Percentiles rank a stretch among this genome's conserved stretches.
phyloP scores from a whole-genome alignment of 2,113 vertebrate genomes.

The Dasyornis broadbenti region DNA sequence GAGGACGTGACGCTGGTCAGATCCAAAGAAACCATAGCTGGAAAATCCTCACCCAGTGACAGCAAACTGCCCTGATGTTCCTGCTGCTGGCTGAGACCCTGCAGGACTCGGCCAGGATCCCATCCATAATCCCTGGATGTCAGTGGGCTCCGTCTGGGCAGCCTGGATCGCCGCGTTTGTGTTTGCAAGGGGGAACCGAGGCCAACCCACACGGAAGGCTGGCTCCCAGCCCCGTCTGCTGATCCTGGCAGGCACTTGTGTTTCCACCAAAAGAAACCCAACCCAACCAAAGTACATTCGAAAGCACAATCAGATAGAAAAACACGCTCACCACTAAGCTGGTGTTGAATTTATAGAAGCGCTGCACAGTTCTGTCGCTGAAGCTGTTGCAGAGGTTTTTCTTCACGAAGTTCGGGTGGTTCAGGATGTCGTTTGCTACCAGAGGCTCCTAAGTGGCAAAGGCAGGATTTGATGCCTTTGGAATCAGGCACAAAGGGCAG shows the following conservation, averaged over 20 bases:
- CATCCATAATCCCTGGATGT: neutral
- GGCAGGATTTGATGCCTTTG: neutral
- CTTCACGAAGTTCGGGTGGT: slow-evolving; percentile 98
- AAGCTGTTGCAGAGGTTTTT: slow-evolving; percentile 99
- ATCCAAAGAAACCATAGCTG: neutral
- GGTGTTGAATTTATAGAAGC: slow-evolving; percentile 98
- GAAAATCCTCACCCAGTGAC: neutral
- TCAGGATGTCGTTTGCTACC: slow-evolving; percentile 97
- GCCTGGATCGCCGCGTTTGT: neutral
- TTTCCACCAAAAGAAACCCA: neutral
- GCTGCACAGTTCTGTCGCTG: slow-evolving; percentile 95
- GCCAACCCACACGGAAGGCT: neutral
- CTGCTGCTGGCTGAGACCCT: neutral
- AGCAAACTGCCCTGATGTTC: neutral
- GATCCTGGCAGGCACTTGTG: neutral
- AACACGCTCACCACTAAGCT: slow-evolving; percentile 84
- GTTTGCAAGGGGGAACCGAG: neutral
- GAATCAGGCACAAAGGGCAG: neutral
- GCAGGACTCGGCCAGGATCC: neutral
- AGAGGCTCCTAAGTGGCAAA: slow-evolving; percentile 83
- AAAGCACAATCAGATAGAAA: neutral
- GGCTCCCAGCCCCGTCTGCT: neutral
- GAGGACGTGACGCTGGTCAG: neutral
- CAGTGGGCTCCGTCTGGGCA: neutral
- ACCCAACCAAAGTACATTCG: neutral